Evolutionary conservation across 2,797 vertebrate genomes (phyloP).

Genomic region (Etheostoma perlongum): DNA sequence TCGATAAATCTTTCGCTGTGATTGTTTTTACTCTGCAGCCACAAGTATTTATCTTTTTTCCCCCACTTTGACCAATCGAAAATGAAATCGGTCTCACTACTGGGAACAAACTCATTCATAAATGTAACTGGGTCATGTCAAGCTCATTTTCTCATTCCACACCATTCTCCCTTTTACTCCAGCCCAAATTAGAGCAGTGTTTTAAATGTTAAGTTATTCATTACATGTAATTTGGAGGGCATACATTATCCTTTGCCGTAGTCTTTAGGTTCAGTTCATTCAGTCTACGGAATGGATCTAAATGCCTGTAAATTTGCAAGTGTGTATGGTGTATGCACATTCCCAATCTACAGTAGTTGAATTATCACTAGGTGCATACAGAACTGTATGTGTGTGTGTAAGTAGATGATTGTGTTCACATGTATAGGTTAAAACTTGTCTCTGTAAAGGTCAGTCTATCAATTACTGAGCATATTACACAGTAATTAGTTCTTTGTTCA

Average conservation of each 20-base stretch:
- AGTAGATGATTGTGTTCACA: slow-evolving; percentile 18
- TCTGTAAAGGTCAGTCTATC: slow-evolving; percentile 48
- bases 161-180: slow-evolving; percentile 56
- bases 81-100: slow-evolving; percentile 48
- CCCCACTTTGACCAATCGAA: slow-evolving; percentile 52
- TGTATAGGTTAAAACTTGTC: slow-evolving; percentile 26
- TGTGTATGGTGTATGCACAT: background rate
- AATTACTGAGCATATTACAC: slow-evolving; percentile 22
- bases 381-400: too few relatives aligned
- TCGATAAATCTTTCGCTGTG: slow-evolving; percentile 8
- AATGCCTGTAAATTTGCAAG: background rate
- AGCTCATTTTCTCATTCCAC: slow-evolving; percentile 69
- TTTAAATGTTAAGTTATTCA: slow-evolving; percentile 88
- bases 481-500: slow-evolving; percentile 29
- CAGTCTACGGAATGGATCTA: slow-evolving; percentile 2
- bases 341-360: background rate
- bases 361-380: slow-evolving; percentile 1
- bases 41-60: slow-evolving; percentile 47
- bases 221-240: slow-evolving; percentile 75
- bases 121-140: slow-evolving; percentile 83
- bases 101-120: slow-evolving; percentile 74
- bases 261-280: slow-evolving; percentile 40
- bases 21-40: slow-evolving; percentile 30
- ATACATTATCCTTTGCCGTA: slow-evolving; percentile 71
- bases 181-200: slow-evolving; percentile 72